phyloP scores from a whole-genome alignment of 2,113 vertebrate species.

The Leptosomus discolor region DNA sequence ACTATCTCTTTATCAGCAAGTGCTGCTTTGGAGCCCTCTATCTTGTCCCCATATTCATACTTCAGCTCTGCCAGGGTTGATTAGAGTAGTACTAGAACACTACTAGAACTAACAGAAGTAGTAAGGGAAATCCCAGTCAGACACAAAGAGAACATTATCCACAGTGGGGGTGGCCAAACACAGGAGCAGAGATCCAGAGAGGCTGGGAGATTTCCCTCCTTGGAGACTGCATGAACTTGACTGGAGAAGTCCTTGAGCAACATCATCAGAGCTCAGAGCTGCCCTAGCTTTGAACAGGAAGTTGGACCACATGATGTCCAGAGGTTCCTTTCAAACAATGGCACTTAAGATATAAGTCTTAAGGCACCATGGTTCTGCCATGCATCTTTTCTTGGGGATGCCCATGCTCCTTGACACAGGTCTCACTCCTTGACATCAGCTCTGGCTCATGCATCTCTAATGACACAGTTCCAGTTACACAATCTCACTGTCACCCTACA shows the following conservation, averaged over 20 bases:
- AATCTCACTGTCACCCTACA: not conserved
- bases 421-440: not conserved
- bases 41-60: not conserved
- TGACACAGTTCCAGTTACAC: not conserved
- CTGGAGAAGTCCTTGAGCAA: not conserved
- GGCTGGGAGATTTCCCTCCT: not conserved
- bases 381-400: not conserved
- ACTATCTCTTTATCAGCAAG: not conserved
- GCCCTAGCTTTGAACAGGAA: not conserved
- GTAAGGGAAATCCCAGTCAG: not conserved
- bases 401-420: not conserved
- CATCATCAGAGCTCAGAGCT: not conserved
- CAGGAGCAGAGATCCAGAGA: not conserved
- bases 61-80: not conserved
- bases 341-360: not conserved
- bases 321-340: not conserved
- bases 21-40: not conserved
- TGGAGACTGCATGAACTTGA: not conserved
- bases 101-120: not conserved
- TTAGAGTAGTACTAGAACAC: not conserved
- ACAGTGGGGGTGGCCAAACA: not conserved
- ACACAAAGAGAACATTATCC: not conserved
- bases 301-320: not conserved
- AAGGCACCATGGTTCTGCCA: not conserved
- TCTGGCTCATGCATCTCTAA: not conserved